phyloP scores from a whole-genome alignment of 2,888 invertebrate genomes.

The Chrysolina americana region DNA sequence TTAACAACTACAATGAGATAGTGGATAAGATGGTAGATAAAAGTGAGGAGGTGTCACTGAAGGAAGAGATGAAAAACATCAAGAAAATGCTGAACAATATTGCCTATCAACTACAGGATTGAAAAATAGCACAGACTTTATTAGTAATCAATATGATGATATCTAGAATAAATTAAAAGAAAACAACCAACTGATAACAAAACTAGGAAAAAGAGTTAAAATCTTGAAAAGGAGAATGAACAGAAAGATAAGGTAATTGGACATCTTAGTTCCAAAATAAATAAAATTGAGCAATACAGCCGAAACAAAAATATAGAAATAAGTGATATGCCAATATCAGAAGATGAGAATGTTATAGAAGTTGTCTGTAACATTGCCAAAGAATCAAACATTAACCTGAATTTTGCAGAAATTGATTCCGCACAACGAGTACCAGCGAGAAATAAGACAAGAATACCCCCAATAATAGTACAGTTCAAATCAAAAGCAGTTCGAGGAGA shows the following conservation, averaged over 20 bases:
- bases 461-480: constrained; percentile 26
- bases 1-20: constrained; percentile 5
- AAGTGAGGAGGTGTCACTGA: constrained; percentile 5
- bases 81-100: constrained; percentile 15
- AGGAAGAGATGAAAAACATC: constrained; percentile 12
- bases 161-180: too few relatives aligned
- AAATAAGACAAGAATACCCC: constrained; percentile 20
- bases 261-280: too few relatives aligned
- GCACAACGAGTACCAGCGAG: constrained; percentile 20
- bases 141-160: not conserved
- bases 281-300: too few relatives aligned
- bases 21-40: not conserved
- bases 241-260: too few relatives aligned
- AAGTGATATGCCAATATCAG: too few relatives aligned
- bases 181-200: too few relatives aligned
- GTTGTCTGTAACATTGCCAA: constrained; percentile 20
- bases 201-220: too few relatives aligned
- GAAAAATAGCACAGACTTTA: constrained; percentile 15
- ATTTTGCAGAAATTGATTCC: constrained; percentile 12
- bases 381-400: constrained; percentile 15
- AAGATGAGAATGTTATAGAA: constrained; percentile 2
- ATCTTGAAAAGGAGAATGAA: too few relatives aligned
- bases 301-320: too few relatives aligned
- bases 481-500: constrained; percentile 4
- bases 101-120: not conserved